These are phyloP conservation scores for Microctenopoma stevenorrisi DNA, from an alignment of 2,797 vertebrate genomes.

Conservation along the genomic window DNA sequence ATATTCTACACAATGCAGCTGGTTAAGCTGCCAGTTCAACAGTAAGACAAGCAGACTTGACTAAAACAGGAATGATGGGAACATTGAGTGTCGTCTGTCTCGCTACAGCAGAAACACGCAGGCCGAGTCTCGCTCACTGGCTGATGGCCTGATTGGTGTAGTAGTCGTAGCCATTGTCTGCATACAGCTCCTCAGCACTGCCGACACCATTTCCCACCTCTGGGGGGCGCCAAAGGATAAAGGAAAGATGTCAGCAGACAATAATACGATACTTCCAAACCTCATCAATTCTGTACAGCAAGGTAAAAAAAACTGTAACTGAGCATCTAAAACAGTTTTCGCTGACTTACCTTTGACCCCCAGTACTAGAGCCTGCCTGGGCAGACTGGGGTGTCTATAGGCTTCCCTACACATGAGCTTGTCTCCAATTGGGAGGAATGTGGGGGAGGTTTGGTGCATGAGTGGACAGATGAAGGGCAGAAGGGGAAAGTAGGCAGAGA, in stretches of 20 bases:
- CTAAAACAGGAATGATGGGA: constrained; percentile 7
- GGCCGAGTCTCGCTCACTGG: constrained; percentile 55
- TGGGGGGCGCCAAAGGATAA: constrained; percentile 71
- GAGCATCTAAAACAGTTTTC: constrained; percentile 7
- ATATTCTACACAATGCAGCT: constrained; percentile 53
- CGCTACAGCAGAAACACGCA: constrained; percentile 41
- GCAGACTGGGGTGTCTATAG: constrained; percentile 54
- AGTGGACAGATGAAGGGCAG: constrained; percentile 45
- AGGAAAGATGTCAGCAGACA: not conserved
- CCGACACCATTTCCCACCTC: constrained; percentile 91
- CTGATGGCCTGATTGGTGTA: constrained; percentile 83
- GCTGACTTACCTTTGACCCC: constrained; percentile 69
- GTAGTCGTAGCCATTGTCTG: constrained; percentile 87
- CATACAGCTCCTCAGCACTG: constrained; percentile 87
- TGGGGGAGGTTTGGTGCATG: constrained; percentile 48
- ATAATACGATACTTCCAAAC: not conserved
- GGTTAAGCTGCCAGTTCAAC: constrained; percentile 28
- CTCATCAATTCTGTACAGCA: not conserved
- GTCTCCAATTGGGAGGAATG: constrained; percentile 49
- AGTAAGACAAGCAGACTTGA: constrained; percentile 32
- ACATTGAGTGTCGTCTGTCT: not conserved
- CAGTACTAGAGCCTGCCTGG: constrained; percentile 52
- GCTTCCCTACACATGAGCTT: constrained; percentile 46
- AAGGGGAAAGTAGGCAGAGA: constrained; percentile 41
- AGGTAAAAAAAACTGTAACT: not conserved